Conservation (phyloP, 2,113 vertebrate species). For the Peromyscus leucopus region DNA sequence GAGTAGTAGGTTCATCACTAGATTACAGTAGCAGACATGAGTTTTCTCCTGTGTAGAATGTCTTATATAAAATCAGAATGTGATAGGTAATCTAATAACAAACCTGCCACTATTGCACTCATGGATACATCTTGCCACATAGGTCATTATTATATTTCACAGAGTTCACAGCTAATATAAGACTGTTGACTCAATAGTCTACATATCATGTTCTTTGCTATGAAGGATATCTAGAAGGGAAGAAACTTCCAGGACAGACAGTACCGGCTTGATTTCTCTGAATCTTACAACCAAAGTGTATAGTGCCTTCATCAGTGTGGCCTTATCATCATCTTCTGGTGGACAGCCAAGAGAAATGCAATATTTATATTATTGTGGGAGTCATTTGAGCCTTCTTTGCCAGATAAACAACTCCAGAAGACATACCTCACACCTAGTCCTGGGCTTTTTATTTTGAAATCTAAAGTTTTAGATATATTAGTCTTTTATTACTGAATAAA, state of each 20-base stretch:
- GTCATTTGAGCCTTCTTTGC: neutral
- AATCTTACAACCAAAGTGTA: neutral
- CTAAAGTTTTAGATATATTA: neutral
- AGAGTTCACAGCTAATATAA: too few species aligned
- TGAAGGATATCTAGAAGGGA: neutral
- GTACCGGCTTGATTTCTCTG: neutral
- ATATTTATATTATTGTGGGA: neutral
- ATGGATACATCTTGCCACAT: neutral
- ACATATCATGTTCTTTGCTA: too few species aligned
- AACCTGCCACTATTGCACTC: neutral
- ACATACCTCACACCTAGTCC: too few species aligned
- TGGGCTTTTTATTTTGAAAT: neutral
- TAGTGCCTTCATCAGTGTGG: too few species aligned
- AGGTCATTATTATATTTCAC: neutral
- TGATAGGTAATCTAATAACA: neutral
- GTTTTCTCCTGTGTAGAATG: neutral
- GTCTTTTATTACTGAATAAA: neutral
- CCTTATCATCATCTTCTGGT: neutral
- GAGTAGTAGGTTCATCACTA: neutral
- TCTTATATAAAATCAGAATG: neutral
- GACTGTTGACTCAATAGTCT: neutral
- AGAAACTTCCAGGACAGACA: neutral
- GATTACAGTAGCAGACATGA: neutral
- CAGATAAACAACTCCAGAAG: neutral
- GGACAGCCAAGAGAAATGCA: neutral